A percentile compares a stretch with the other conserved stretches of the same genome.
Conservation (phyloP, 2,888 invertebrate species). For the Drosophila histrio region DNA sequence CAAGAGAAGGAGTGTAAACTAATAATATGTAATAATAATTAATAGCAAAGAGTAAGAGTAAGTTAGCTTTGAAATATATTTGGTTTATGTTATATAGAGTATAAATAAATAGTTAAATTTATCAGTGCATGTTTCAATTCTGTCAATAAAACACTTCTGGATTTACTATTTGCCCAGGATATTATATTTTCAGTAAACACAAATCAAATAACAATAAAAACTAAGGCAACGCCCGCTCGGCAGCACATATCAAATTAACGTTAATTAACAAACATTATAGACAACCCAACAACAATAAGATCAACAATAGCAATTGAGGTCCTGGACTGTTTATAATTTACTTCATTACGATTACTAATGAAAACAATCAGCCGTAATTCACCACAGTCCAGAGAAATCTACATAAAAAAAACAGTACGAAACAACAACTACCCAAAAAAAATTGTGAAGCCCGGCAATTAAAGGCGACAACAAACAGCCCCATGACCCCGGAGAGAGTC, state of each 20-base stretch:
- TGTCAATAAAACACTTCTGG: too few relatives aligned
- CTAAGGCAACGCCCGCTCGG: constrained; percentile 27
- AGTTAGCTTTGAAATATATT: too few relatives aligned
- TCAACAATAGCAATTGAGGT: constrained; percentile 29
- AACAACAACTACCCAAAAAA: constrained; percentile 43
- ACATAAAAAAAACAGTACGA: constrained; percentile 38
- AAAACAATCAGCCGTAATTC: constrained; percentile 76
- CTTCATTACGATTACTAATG: constrained; percentile 72
- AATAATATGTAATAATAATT: neutral
- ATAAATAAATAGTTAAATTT: too few relatives aligned
- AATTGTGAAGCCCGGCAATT: constrained; percentile 54
- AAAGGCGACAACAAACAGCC: constrained; percentile 76
- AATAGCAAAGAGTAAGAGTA: too few relatives aligned
- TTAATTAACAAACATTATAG: constrained; percentile 67
- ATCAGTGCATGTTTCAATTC: neutral
- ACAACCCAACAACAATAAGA: constrained; percentile 15
- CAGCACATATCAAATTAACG: constrained; percentile 64
- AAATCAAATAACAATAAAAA: constrained; percentile 62
- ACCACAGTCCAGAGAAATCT: constrained; percentile 52
- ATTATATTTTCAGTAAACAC: neutral
- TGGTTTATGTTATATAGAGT: too few relatives aligned
- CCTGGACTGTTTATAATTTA: constrained; percentile 67
- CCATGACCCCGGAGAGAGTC: constrained; percentile 38
- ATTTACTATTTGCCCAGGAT: too few relatives aligned
- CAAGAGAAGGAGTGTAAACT: too few relatives aligned